phyloP scores from a whole-genome alignment of 2,797 vertebrate genomes.

The Acipenser oxyrinchus region DNA sequence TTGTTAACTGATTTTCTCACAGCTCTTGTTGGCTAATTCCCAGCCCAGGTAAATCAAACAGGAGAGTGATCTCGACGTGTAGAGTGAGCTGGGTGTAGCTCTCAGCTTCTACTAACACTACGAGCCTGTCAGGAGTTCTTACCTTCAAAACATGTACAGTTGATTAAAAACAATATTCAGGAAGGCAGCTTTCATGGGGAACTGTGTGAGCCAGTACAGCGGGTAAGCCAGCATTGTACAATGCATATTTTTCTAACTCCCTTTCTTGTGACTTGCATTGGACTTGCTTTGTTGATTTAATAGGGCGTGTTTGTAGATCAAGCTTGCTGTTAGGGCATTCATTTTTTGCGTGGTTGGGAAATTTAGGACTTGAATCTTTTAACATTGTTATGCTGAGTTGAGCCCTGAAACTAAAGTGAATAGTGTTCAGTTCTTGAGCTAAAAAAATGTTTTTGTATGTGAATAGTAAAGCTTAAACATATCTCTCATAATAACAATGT shows the following conservation, averaged over 20 bases:
- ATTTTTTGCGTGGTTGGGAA: too few relatives aligned
- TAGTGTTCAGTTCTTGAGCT: too few relatives aligned
- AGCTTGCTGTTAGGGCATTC: constrained; percentile 22
- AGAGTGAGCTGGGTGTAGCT: constrained; percentile 28
- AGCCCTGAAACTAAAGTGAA: constrained; percentile 43
- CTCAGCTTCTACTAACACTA: constrained; percentile 27
- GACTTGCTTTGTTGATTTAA: constrained; percentile 32
- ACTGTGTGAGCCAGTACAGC: constrained; percentile 82
- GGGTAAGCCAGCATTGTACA: constrained; percentile 66
- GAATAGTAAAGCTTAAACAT: constrained; percentile 6
- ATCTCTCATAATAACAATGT: background rate
- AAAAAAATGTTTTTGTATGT: background rate
- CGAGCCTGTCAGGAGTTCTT: constrained; percentile 41
- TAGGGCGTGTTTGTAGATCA: constrained; percentile 29
- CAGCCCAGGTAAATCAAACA: constrained; percentile 64
- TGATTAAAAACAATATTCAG: constrained; percentile 51
- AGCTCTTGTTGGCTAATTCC: constrained; percentile 38
- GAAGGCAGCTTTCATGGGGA: constrained; percentile 75
- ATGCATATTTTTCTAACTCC: constrained; percentile 30
- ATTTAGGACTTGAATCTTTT: background rate
- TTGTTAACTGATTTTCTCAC: constrained; percentile 41
- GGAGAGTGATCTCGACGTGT: constrained; percentile 47
- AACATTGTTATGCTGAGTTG: constrained; percentile 34
- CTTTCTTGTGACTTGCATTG: constrained; percentile 20
- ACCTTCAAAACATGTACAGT: constrained; percentile 54